phyloP scores from a whole-genome alignment of 2,113 vertebrate genomes.

The Sinocyclocheilus grahami region DNA sequence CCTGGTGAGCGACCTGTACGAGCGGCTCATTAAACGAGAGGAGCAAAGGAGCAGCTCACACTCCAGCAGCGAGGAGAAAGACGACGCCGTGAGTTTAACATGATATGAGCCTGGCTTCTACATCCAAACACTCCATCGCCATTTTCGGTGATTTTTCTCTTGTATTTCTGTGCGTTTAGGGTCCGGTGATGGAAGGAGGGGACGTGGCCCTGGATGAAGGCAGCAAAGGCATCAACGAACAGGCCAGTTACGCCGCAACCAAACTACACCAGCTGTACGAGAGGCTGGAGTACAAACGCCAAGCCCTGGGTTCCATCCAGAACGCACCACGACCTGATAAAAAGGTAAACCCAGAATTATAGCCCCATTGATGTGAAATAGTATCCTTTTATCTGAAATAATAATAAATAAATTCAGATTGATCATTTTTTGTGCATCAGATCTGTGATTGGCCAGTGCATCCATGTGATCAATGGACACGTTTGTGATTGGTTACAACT shows the following conservation, averaged over 20 bases:
- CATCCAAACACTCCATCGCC: background rate
- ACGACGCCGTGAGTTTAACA: constrained; percentile 80
- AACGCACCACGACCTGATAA: constrained; percentile 96
- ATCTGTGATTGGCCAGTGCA: background rate
- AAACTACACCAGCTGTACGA: constrained; percentile 91
- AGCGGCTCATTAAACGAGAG: constrained; percentile 83
- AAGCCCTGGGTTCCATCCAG: constrained; percentile 93
- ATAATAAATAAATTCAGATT: background rate
- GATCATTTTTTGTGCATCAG: background rate
- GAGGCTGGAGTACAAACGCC: constrained; percentile 95
- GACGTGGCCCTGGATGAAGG: constrained; percentile 84
- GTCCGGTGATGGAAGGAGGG: constrained; percentile 75
- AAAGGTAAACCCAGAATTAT: constrained; percentile 78
- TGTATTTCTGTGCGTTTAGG: constrained; percentile 65
- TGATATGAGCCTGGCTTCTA: background rate
- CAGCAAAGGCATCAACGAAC: constrained; percentile 86
- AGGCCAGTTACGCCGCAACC: constrained; percentile 91
- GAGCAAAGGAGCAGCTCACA: constrained; percentile 80
- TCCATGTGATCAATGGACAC: background rate
- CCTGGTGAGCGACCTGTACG: constrained; percentile 93
- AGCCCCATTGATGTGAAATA: background rate
- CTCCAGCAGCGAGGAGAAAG: constrained; percentile 83
- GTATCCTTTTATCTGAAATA: background rate
- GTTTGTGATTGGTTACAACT: too few species aligned
- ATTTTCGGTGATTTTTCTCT: background rate